Evolutionary conservation across 2,888 invertebrate species (phyloP).

Genomic region (Drosophila kambysellisi): DNA sequence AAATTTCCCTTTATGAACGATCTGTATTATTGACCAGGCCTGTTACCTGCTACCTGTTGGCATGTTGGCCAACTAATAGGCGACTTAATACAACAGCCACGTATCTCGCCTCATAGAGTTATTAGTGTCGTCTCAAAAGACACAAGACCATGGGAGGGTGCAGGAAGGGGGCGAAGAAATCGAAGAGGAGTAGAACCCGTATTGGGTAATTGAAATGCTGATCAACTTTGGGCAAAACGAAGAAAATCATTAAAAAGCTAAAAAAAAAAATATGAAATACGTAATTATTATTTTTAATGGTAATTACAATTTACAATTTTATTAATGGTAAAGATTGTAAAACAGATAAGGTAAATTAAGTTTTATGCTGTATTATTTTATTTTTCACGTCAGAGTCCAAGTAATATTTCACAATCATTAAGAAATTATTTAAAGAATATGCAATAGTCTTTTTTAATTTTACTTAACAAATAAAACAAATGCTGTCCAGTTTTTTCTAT

Average conservation of each 20-base stretch:
- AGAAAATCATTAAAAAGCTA: background rate
- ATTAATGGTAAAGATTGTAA: background rate
- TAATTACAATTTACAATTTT: background rate
- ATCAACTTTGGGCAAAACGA: conserved; percentile 2
- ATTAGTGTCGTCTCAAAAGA: conserved; percentile 67
- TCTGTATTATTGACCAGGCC: conserved; percentile 56
- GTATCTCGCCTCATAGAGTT: conserved; percentile 68
- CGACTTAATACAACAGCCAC: conserved; percentile 64
- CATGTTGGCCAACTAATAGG: conserved; percentile 65
- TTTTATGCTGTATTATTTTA: background rate
- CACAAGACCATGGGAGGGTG: background rate
- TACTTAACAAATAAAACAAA: background rate
- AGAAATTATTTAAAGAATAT: too few species aligned
- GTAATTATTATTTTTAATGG: background rate
- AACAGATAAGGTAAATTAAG: background rate
- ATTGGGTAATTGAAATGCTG: conserved; percentile 14
- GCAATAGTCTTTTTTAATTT: background rate
- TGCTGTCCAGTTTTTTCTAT: background rate
- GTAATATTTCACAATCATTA: background rate
- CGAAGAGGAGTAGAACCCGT: background rate
- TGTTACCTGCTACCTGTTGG: conserved; percentile 48
- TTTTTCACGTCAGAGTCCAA: too few species aligned
- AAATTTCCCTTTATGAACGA: conserved; percentile 74
- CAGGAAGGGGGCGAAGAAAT: background rate
- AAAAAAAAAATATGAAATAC: background rate